Base-by-base conservation (phyloP, 2,888 invertebrate genomes). In the Drosophila suboccidentalis region DNA sequence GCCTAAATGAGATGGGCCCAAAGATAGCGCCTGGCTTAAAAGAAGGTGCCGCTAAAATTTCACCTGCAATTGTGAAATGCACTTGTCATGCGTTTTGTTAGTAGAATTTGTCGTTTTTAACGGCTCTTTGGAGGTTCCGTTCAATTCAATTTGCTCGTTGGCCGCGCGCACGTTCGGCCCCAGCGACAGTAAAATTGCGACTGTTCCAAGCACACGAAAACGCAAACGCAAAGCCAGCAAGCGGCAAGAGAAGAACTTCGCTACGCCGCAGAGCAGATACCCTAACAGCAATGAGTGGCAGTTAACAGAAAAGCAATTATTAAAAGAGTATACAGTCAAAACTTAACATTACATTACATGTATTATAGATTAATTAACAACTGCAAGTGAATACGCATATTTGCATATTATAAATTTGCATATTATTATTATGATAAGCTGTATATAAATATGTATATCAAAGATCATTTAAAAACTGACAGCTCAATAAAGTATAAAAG, bases 101-200 rank as follows among this genome's bases (percentile, higher is more conserved):
- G 66, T 71, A 44, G 50, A 72, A 63, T 69, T 53, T 70, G 53
- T 78, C 71, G 79, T 57, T 66, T 55, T 57, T 80, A 87, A 87
- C 78, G 80, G 72, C 60, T 75, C 47, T 67, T 50, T 69, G 51
- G 55, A 68, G 51, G 57, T 65, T 74, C 63, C 64, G 55, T 61
- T 55, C 38, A 39, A 43, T 55, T 17, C 19, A 34, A n/a, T 55
- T 32, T 57, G 60, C 65, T 80, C 77, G 71, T 77, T 72, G 70
- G 66, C 68, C 80, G 81, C 78, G 68, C 83, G 82, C 71, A 78
- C 89, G 89, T 87, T 78, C 73, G 75, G 60, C 73, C 76, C 19
- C 71, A 73, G 58, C 87, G 88, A 89, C 74, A 72, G 76, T 72
- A 82, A 80, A 82, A 85, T 89, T 78, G 86, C 87, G 87, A 89